These are phyloP conservation scores for Ischnus inquisitorius DNA, from an alignment of 2,888 invertebrate genomes.

Conservation along the genomic window DNA sequence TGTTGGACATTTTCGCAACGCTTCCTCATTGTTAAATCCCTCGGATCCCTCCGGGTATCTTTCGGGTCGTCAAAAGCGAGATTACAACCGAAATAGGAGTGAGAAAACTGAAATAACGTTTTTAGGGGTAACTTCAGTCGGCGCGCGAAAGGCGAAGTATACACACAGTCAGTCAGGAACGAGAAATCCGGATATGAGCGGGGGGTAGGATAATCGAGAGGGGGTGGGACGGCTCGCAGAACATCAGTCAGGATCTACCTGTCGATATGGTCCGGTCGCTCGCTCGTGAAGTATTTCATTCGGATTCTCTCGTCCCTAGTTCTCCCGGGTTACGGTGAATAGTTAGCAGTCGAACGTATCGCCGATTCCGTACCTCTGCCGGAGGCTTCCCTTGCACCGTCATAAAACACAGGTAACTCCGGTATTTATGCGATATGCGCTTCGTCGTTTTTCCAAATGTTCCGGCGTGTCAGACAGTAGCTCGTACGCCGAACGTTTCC, in stretches of 20 bases:
- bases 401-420: constrained; percentile 85
- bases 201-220: constrained; percentile 45
- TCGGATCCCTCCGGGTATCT: constrained; percentile 4
- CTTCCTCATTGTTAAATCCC: not conserved
- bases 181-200: constrained; percentile 57
- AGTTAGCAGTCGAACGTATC: constrained; percentile 65
- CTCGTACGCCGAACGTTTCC: constrained; percentile 22
- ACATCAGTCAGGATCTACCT: constrained; percentile 84
- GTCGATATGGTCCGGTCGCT: constrained; percentile 79
- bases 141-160: constrained; percentile 31
- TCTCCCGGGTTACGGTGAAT: constrained; percentile 58
- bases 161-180: constrained; percentile 54
- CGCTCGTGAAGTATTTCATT: constrained; percentile 68
- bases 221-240: constrained; percentile 65
- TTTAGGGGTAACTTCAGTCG: constrained; percentile 36
- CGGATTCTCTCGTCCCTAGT: constrained; percentile 74
- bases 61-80: not conserved
- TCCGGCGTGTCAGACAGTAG: constrained; percentile 27
- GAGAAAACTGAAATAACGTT: constrained; percentile 18
- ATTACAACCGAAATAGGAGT: constrained; percentile 6
- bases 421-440: constrained; percentile 83
- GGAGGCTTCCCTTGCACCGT: constrained; percentile 70
- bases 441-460: constrained; percentile 69
- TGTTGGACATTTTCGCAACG: no score
- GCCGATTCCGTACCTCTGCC: constrained; percentile 60